Conservation (phyloP, 2,797 vertebrate genomes). For the Rhincodon typus region DNA sequence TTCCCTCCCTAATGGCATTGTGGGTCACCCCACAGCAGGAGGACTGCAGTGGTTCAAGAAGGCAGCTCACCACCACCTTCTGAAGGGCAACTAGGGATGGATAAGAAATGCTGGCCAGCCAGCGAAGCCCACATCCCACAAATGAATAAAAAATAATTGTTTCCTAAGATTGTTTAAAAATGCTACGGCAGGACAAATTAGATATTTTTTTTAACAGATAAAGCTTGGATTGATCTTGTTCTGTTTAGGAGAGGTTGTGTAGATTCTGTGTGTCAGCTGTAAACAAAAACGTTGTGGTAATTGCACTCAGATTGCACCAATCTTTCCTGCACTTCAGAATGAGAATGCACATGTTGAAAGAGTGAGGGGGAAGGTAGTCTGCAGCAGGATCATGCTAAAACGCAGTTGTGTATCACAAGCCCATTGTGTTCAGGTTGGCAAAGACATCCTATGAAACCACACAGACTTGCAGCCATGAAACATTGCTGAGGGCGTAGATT, state of each 20-base stretch:
- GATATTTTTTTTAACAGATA: background rate
- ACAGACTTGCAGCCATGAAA: background rate
- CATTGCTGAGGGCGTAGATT: background rate
- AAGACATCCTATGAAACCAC: background rate
- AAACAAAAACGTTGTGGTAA: background rate
- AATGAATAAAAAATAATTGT: background rate
- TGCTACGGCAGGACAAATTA: background rate
- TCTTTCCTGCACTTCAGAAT: background rate
- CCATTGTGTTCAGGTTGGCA: background rate
- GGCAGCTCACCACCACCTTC: no score
- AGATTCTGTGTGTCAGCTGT: no score
- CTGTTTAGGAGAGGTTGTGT: no score
- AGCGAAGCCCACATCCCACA: no score
- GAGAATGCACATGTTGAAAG: background rate
- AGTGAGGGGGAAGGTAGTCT: background rate
- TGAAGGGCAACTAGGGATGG: no score
- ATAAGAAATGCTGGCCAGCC: no score
- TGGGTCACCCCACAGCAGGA: no score
- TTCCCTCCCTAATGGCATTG: no score
- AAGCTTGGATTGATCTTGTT: background rate
- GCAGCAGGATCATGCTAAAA: no score
- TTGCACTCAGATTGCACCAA: background rate
- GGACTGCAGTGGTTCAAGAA: no score
- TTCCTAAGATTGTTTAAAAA: background rate
- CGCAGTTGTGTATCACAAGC: no score